Conservation (phyloP, 2,113 vertebrate species). For the Lasiurus cinereus region DNA sequence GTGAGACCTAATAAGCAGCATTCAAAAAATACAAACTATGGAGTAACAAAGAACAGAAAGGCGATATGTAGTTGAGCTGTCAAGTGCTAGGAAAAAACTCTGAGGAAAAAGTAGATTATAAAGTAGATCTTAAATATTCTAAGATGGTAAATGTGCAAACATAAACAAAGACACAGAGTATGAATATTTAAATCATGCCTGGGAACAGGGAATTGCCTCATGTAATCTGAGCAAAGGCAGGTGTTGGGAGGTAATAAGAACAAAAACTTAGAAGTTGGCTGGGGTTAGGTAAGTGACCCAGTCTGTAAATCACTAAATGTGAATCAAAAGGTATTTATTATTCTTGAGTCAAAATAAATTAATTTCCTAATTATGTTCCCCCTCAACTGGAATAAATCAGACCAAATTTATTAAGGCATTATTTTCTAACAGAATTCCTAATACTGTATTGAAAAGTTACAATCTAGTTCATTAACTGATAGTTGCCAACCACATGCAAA, state of each 20-base stretch:
- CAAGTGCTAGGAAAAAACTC: background rate
- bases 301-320: background rate
- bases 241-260: background rate
- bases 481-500: conserved; percentile 46
- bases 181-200: background rate
- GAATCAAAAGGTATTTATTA: background rate
- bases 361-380: conserved; percentile 48
- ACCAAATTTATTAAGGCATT: background rate
- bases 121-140: conserved; percentile 47
- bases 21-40: background rate
- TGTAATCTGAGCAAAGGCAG: conserved; percentile 5
- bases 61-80: background rate
- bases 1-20: background rate
- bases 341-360: conserved; percentile 49
- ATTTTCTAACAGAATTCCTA: conserved; percentile 25
- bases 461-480: conserved; percentile 30
- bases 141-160: conserved; percentile 30
- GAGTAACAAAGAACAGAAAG: background rate
- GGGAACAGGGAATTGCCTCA: background rate
- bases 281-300: background rate
- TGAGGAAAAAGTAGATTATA: background rate
- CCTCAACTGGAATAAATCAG: background rate
- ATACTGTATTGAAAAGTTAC: conserved; percentile 11
- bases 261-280: background rate
- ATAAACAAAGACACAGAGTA: conserved; percentile 21